A percentile compares a stretch with the other conserved stretches of the same genome.
phyloP scores from a whole-genome alignment of 2,113 vertebrate species.

The Halcyon senegalensis region DNA sequence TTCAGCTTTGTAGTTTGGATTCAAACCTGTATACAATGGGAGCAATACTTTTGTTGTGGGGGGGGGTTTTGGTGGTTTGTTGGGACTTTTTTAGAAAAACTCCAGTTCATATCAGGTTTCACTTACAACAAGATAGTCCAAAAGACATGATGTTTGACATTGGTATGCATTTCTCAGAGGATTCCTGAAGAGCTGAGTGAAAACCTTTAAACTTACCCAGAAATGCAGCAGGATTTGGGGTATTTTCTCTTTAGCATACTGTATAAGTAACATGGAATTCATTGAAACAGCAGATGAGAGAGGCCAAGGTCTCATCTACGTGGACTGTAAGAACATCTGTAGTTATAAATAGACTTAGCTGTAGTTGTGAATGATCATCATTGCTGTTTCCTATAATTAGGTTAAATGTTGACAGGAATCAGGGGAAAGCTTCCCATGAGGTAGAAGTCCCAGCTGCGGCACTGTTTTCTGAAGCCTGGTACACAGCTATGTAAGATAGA shows the following conservation, averaged over 20 bases:
- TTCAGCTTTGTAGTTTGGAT: background rate
- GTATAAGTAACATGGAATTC: background rate
- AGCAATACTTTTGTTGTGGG: background rate
- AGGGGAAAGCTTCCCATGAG: accelerated
- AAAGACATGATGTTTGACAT: background rate
- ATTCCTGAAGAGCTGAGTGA: background rate
- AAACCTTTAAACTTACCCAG: background rate
- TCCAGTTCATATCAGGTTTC: background rate
- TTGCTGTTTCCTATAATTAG: background rate
- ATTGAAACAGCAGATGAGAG: background rate
- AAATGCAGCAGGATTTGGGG: background rate
- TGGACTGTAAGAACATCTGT: background rate
- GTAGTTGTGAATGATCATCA: background rate
- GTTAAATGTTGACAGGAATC: background rate
- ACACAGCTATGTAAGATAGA: background rate
- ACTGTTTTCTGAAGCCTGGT: background rate
- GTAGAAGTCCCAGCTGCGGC: background rate
- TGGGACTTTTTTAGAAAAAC: background rate
- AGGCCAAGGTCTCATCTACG: background rate
- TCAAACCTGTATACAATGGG: background rate
- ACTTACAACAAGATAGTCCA: background rate
- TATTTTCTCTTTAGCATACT: background rate
- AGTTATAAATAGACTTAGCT: background rate
- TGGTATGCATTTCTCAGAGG: background rate
- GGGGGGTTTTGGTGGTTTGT: background rate